These are phyloP conservation scores for Drosophila carrolli DNA, from an alignment of 1,140 invertebrate genomes.

Conservation along the genomic window DNA sequence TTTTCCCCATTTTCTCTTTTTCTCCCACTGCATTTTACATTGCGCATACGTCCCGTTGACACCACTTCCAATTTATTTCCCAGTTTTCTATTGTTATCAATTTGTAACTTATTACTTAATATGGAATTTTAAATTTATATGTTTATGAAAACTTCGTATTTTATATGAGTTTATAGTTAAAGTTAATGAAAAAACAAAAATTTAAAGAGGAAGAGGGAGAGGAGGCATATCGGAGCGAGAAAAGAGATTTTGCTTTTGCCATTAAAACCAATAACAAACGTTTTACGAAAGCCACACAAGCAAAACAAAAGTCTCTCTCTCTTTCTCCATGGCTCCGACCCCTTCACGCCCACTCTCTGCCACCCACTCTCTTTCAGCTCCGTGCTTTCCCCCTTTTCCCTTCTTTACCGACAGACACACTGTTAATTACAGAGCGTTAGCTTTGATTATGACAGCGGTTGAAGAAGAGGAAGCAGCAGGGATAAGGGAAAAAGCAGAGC, in stretches of 20 bases:
- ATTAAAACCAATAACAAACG: conserved; percentile 37
- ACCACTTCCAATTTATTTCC: background rate
- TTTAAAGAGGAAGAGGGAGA: too few relatives aligned
- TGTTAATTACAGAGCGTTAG: conserved; percentile 36
- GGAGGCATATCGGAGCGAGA: too few relatives aligned
- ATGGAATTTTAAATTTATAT: background rate
- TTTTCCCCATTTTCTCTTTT: background rate
- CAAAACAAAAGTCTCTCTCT: conserved; percentile 14
- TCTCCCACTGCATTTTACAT: conserved; percentile 20
- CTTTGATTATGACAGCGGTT: conserved; percentile 21
- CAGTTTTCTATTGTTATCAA: background rate
- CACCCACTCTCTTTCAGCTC: background rate
- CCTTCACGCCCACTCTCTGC: background rate
- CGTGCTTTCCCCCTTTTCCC: background rate
- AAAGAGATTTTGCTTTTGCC: conserved; percentile 1
- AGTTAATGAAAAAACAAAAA: too few relatives aligned
- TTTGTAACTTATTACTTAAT: background rate
- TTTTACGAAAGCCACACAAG: conserved; percentile 9
- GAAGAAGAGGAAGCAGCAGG: conserved; percentile 9
- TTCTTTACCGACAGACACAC: conserved; percentile 18
- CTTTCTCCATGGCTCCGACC: background rate
- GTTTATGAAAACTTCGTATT: too few relatives aligned
- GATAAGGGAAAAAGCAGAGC: background rate
- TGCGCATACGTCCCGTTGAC: conserved; percentile 66
- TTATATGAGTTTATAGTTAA: too few relatives aligned